These are phyloP conservation scores for Steinernema khuongi DNA, from an alignment of 1,140 invertebrate genomes.

Conservation along the genomic window DNA sequence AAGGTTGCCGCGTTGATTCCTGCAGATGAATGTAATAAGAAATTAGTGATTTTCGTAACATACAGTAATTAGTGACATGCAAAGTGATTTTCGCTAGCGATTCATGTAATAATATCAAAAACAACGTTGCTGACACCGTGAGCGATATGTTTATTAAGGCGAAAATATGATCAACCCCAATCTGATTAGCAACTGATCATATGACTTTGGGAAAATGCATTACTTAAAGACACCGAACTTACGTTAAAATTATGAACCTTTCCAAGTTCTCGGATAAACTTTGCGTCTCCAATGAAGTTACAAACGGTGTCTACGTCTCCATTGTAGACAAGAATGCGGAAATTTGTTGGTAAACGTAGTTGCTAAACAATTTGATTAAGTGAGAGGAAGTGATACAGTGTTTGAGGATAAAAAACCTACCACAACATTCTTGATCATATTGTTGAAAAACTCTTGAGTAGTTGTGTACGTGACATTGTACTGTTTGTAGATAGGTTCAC, in stretches of 20 bases:
- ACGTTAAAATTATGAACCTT: slow-evolving; percentile 12
- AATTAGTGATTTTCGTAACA: no score
- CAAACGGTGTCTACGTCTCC: slow-evolving; percentile 65
- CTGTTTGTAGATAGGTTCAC: slow-evolving; percentile 31
- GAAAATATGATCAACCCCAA: no score
- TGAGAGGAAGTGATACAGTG: not conserved
- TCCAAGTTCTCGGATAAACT: slow-evolving; percentile 59
- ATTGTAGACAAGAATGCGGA: slow-evolving; percentile 61
- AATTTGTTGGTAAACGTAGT: slow-evolving; percentile 3
- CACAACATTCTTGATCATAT: slow-evolving; percentile 23
- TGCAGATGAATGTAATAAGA: no score
- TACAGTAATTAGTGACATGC: no score
- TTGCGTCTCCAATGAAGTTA: slow-evolving; percentile 64
- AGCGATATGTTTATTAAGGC: no score
- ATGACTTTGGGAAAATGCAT: not conserved
- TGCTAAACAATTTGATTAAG: not conserved
- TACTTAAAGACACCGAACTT: not conserved
- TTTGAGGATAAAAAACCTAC: not conserved
- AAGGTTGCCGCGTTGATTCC: no score
- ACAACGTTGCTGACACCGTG: no score
- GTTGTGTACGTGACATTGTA: slow-evolving; percentile 24
- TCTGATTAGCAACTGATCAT: no score
- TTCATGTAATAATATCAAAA: no score
- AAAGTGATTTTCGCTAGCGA: no score
- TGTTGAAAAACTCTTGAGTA: slow-evolving; percentile 23